phyloP scores from a whole-genome alignment of 1,140 invertebrate genomes.

The Coenobita brevimanus region DNA sequence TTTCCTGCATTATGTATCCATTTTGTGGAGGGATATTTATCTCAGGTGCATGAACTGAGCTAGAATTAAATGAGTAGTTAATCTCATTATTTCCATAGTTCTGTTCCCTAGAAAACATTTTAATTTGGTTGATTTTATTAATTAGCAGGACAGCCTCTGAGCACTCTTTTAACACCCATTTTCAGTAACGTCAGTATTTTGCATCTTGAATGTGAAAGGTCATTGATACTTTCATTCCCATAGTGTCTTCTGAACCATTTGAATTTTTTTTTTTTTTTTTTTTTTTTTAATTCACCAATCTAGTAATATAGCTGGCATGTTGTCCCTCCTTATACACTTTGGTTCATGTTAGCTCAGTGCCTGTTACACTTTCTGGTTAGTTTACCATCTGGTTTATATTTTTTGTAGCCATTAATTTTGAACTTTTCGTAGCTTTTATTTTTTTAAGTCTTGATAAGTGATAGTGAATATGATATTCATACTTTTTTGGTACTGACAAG shows the following conservation, averaged over 20 bases:
- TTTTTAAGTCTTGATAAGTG: slow-evolving; percentile 12
- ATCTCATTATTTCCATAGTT: neutral
- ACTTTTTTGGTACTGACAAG: neutral
- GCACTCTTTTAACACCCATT: no score
- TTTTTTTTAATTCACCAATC: slow-evolving; percentile 11
- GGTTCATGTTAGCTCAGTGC: slow-evolving; percentile 51
- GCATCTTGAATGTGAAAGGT: no score
- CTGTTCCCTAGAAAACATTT: neutral
- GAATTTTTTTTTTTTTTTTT: slow-evolving; percentile 4
- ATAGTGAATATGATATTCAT: slow-evolving; percentile 6
- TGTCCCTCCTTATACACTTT: slow-evolving; percentile 27
- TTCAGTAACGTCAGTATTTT: no score
- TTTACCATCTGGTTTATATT: neutral
- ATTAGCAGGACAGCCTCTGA: no score
- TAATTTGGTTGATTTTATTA: neutral
- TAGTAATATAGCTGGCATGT: slow-evolving; percentile 57
- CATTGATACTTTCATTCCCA: neutral
- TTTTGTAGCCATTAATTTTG: slow-evolving; percentile 33
- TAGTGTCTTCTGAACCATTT: slow-evolving; percentile 21
- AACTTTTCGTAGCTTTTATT: slow-evolving; percentile 16
- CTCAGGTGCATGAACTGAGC: no score
- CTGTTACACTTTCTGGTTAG: slow-evolving; percentile 17
- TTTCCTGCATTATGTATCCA: no score
- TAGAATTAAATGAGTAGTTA: neutral
- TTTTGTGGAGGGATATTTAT: no score